Percentiles rank a stretch among this genome's conserved stretches.
These are phyloP conservation scores for Ophioderma brevispina DNA, from an alignment of 35 echinoderm and acorn worm genomes.

Conservation along the genomic window DNA sequence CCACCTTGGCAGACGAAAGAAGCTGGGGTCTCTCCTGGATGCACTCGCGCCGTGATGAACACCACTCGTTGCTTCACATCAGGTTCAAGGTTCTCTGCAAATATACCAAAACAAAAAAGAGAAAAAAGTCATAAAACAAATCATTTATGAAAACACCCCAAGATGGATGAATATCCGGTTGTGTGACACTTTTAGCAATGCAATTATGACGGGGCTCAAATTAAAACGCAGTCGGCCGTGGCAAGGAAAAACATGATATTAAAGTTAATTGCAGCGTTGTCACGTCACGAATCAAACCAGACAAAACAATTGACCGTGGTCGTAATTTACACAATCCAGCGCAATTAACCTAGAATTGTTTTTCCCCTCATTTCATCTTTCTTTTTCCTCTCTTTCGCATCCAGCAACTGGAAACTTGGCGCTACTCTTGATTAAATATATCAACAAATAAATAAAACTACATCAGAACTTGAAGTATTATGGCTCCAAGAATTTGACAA, in stretches of 20 bases:
- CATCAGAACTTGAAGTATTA: too few species aligned
- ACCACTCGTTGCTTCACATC: conserved; percentile 73
- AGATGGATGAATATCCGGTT: not conserved
- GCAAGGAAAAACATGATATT: not conserved
- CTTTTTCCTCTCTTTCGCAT: too few species aligned
- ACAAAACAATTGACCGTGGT: too few species aligned
- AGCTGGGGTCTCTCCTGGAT: conserved; percentile 95
- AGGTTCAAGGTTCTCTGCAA: conserved; percentile 79
- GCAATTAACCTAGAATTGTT: too few species aligned
- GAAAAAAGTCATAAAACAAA: not conserved
- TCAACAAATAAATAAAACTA: too few species aligned
- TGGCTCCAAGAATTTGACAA: too few species aligned
- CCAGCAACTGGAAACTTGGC: too few species aligned
- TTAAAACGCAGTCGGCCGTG: not conserved
- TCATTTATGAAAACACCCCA: not conserved
- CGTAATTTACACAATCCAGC: too few species aligned
- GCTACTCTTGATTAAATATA: too few species aligned
- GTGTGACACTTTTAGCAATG: not conserved
- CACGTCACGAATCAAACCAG: too few species aligned
- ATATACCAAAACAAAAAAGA: not conserved
- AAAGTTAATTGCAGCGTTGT: not conserved
- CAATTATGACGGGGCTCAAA: not conserved
- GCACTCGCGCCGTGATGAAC: conserved; percentile 94
- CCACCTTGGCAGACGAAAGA: conserved; percentile 98
- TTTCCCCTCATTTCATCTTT: too few species aligned